phyloP scores from a whole-genome alignment of 2,113 vertebrate genomes.

The Tamias sibiricus region DNA sequence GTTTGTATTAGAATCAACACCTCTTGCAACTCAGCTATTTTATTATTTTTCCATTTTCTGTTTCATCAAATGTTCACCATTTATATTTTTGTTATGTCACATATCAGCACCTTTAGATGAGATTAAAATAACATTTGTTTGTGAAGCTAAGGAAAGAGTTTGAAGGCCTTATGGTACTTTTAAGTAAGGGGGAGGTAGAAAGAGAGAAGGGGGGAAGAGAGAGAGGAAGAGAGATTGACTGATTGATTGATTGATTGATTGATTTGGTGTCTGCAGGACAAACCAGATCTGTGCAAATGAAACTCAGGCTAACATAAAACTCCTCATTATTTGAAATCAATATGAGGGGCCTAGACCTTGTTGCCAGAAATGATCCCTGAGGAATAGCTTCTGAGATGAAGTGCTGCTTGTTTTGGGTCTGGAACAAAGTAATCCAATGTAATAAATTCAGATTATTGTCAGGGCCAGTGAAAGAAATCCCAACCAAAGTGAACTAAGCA shows the following conservation, averaged over 20 bases:
- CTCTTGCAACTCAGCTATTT: not conserved
- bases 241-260: too few species aligned
- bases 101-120: not conserved
- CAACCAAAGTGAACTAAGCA: not conserved
- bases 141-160: not conserved
- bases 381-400: not conserved
- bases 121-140: not conserved
- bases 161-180: not conserved
- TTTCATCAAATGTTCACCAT: not conserved
- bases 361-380: not conserved
- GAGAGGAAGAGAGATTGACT: too few species aligned
- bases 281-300: not conserved
- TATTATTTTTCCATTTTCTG: not conserved
- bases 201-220: too few species aligned
- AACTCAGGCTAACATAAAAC: not conserved
- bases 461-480: not conserved
- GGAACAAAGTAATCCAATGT: not conserved
- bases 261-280: not conserved
- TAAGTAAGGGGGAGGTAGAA: not conserved
- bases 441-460: not conserved
- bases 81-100: not conserved
- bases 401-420: not conserved
- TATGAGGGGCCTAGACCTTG: not conserved
- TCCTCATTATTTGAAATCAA: not conserved
- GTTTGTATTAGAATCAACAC: not conserved